Base-by-base conservation (phyloP, 2,797 vertebrate genomes). In the Nasua narica region DNA sequence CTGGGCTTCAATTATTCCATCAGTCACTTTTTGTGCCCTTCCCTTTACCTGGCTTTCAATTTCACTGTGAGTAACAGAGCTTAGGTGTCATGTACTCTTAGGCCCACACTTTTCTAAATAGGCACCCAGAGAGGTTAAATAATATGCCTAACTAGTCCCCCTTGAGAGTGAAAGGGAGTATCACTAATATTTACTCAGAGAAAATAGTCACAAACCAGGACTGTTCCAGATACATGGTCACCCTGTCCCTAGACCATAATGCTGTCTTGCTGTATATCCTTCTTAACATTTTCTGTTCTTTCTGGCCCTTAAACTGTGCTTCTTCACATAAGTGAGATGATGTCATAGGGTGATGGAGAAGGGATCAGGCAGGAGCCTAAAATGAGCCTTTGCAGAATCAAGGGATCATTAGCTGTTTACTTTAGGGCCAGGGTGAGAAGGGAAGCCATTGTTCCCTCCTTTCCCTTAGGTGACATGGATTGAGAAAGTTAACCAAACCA, bases 401-500 rank as follows among this genome's bases (percentile, higher is more conserved):
- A 81, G 43, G 58, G 46, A 27, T 67, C 43, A 18, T 32, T 87
- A 69, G 23, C 60, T 77, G 40, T 87, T 89, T 60, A 65, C 74
- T 65, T 78, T 81, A 96, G 91, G 67, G 32, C 84, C 84, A 60
- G 83, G 40, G 29, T 91, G 16, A 69, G 19, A 91, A 69, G 21
- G 29, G 79, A 84, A 97, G 48, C 90, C 37, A 16, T 37, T 35
- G 25, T 76, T 77, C 46, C 77, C 12, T 60, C 74, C 88, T 37
- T 46, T 91, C 40, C 91, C 65, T 48, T 37, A 76, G 81, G 56
- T 46, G 46, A 60, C 43, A 16, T 50, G 25, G 12, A n/a, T 40
- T 72, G 74, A 92, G 85, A 84, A 92, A 91, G 56, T 88, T 87
- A 46, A 69, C 60, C 87, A 91, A 52, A 86, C 40, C 86, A 10